phyloP scores from a whole-genome alignment of 1,140 invertebrate genomes.

The Formica exsecta region DNA sequence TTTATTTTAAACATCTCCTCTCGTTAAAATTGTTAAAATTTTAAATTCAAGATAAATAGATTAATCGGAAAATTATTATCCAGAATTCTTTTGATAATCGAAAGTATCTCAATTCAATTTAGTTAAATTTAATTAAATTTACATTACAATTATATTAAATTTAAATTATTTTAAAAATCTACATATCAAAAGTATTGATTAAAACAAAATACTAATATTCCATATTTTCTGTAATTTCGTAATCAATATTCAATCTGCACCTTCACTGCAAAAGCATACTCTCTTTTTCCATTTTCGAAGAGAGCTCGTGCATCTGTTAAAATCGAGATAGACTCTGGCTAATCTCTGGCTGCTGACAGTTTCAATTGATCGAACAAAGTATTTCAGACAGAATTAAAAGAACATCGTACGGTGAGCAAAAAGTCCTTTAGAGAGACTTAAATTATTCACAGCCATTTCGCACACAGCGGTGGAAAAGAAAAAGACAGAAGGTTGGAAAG shows the following conservation, averaged over 20 bases:
- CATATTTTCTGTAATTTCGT: not conserved
- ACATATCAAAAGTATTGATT: not conserved
- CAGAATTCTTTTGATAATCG: not conserved
- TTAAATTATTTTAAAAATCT: not conserved
- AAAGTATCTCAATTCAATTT: not conserved
- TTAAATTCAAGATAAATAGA: not conserved
- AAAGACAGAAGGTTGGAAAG: not conserved
- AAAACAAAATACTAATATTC: not conserved
- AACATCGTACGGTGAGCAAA: not conserved
- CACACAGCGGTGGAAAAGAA: not conserved
- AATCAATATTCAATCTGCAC: not conserved
- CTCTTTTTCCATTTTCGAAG: not conserved
- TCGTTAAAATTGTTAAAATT: not conserved
- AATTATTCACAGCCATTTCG: slow-evolving; percentile 32
- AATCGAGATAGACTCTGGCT: not conserved
- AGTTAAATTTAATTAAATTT: too few species aligned
- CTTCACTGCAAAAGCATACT: not conserved
- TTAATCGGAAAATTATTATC: not conserved
- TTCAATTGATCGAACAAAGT: not conserved
- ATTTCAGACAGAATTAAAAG: slow-evolving; percentile 2
- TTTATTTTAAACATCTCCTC: too few species aligned
- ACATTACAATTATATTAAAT: too few species aligned
- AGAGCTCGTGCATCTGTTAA: not conserved
- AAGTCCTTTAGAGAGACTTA: not conserved
- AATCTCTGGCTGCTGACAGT: not conserved